phyloP scores from a whole-genome alignment of 2,113 vertebrate genomes.

The Ancistrus triradiatus region DNA sequence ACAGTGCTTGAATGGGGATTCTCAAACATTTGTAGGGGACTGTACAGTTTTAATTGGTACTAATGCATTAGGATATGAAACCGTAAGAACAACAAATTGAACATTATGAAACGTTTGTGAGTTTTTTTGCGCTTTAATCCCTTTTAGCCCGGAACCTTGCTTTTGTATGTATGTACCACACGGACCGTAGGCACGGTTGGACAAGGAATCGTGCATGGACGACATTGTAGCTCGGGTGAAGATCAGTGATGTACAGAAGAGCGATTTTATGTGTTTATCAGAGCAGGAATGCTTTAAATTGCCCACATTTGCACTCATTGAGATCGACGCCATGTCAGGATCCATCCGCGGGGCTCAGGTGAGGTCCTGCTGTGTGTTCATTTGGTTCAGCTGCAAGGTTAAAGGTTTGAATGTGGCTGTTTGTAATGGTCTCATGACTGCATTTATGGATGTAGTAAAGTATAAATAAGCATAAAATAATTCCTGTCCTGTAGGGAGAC shows the following conservation, averaged over 20 bases:
- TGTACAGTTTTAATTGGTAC: too few species aligned
- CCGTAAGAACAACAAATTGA: too few species aligned
- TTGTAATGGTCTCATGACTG: too few species aligned
- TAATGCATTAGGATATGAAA: too few species aligned
- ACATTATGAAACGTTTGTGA: too few species aligned
- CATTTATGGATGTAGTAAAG: too few species aligned
- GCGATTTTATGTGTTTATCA: conserved; percentile 27
- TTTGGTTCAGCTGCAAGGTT: too few species aligned
- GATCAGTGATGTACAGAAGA: conserved; percentile 57
- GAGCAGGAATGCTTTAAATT: conserved; percentile 28
- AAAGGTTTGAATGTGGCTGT: too few species aligned
- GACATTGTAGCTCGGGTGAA: conserved; percentile 36
- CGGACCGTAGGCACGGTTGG: conserved; percentile 31
- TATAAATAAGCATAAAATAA: too few species aligned
- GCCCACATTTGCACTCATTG: conserved; percentile 7
- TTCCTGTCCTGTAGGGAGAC: too few species aligned
- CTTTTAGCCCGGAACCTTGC: conserved; percentile 24
- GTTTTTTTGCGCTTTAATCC: not conserved
- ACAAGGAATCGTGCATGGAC: conserved; percentile 43
- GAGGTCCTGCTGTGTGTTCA: not conserved
- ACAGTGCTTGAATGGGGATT: too few species aligned
- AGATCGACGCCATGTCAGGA: conserved; percentile 38
- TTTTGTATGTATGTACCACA: not conserved
- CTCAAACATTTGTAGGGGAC: too few species aligned
- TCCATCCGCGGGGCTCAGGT: not conserved